Conservation (phyloP, 1,140 invertebrate species). For the Ridgeia piscesae region DNA sequence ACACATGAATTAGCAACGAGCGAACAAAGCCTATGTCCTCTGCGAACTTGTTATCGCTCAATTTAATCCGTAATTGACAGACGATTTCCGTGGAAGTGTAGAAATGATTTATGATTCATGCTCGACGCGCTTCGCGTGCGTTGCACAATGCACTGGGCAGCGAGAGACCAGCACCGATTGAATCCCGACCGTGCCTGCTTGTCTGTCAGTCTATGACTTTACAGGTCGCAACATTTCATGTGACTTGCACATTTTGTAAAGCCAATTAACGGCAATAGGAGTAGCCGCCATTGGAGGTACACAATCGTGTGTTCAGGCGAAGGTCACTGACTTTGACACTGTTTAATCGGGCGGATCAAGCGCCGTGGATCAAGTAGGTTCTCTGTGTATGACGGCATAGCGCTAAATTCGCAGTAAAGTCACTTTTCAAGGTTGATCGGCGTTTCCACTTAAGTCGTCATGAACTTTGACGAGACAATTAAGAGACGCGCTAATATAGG, state of each 20-base stretch:
- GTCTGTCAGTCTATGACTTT: background rate
- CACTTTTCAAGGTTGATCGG: background rate
- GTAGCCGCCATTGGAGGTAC: background rate
- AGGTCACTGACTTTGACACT: background rate
- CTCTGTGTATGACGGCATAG: background rate
- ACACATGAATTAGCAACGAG: background rate
- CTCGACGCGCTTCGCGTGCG: background rate
- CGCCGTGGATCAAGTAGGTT: background rate
- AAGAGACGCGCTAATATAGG: background rate
- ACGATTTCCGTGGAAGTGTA: constrained; percentile 3
- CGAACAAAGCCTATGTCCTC: background rate
- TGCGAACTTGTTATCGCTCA: background rate
- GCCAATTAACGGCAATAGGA: background rate
- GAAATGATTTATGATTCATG: background rate
- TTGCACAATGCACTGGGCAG: background rate
- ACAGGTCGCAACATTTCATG: background rate
- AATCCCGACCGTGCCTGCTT: background rate
- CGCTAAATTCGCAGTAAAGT: background rate
- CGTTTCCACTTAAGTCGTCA: background rate
- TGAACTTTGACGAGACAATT: background rate
- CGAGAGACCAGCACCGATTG: background rate
- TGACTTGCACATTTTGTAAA: background rate
- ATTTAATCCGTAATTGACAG: constrained; percentile 6
- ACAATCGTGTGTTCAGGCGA: background rate
- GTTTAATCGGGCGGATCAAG: background rate